phyloP scores from a whole-genome alignment of 2,113 vertebrate species.

The Amazona vittata region DNA sequence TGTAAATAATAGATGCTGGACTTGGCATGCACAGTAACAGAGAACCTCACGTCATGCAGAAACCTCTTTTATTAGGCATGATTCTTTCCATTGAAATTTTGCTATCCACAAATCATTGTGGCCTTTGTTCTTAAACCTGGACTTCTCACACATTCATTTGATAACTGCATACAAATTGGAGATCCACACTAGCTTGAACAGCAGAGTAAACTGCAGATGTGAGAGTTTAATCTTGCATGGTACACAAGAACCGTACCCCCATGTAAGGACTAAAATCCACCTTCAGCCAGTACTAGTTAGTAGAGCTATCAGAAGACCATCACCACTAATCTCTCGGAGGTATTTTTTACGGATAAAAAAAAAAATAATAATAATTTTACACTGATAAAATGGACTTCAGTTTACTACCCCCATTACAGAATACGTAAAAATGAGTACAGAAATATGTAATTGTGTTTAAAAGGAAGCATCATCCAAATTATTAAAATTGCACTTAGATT shows the following conservation, averaged over 20 bases:
- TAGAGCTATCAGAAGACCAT: not conserved
- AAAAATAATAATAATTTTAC: not conserved
- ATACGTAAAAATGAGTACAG: not conserved
- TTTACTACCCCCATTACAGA: not conserved
- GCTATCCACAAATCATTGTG: not conserved
- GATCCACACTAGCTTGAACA: not conserved
- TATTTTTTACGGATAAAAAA: not conserved
- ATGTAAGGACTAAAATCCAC: not conserved
- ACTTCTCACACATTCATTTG: not conserved
- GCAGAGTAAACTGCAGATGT: not conserved
- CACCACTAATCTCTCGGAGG: not conserved
- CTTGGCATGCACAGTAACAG: not conserved
- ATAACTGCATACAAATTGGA: not conserved
- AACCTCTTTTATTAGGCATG: not conserved
- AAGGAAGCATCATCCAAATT: constrained; percentile 21
- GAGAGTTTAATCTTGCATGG: not conserved
- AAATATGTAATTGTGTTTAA: not conserved
- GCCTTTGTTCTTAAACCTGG: not conserved
- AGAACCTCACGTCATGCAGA: not conserved
- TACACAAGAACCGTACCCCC: not conserved
- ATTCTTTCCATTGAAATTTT: not conserved
- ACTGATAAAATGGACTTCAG: not conserved
- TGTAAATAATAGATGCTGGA: not conserved
- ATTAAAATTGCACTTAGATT: constrained; percentile 18
- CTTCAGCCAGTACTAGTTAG: not conserved